Conservation (phyloP, 2,797 vertebrate genomes). For the Anisognathus igniventris region DNA sequence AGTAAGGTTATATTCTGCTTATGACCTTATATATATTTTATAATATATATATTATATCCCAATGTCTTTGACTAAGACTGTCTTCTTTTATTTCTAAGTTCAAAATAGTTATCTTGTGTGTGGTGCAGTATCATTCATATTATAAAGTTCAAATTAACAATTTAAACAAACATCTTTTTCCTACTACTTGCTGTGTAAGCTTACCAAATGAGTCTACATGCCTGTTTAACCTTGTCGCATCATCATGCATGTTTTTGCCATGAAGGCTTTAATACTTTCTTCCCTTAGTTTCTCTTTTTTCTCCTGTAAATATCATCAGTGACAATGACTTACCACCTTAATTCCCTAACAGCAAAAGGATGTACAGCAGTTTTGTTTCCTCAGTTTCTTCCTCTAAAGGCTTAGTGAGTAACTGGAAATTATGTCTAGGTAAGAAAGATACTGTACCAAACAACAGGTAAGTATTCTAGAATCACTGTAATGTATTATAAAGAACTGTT, state of each 20-base stretch:
- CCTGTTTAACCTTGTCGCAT: not conserved
- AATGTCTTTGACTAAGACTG: not conserved
- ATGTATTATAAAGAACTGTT: not conserved
- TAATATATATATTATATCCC: not conserved
- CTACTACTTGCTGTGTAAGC: not conserved
- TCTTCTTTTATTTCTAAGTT: not conserved
- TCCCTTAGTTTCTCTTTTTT: not conserved
- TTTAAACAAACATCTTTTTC: not conserved
- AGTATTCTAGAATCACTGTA: not conserved
- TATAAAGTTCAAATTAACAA: not conserved
- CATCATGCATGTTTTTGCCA: not conserved
- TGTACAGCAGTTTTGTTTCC: not conserved
- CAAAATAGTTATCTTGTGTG: not conserved
- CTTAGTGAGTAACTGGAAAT: not conserved
- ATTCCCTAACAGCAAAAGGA: not conserved
- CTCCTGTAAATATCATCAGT: not conserved
- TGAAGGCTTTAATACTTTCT: not conserved
- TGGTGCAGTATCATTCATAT: not conserved
- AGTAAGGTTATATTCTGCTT: not conserved
- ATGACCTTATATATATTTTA: not conserved
- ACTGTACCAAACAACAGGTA: not conserved
- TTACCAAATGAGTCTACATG: not conserved
- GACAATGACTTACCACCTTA: not conserved
- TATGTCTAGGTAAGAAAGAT: not conserved
- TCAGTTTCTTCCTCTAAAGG: not conserved